These are phyloP conservation scores for Labrus mixtus DNA, from an alignment of 2,113 vertebrate species.

Conservation along the genomic window DNA sequence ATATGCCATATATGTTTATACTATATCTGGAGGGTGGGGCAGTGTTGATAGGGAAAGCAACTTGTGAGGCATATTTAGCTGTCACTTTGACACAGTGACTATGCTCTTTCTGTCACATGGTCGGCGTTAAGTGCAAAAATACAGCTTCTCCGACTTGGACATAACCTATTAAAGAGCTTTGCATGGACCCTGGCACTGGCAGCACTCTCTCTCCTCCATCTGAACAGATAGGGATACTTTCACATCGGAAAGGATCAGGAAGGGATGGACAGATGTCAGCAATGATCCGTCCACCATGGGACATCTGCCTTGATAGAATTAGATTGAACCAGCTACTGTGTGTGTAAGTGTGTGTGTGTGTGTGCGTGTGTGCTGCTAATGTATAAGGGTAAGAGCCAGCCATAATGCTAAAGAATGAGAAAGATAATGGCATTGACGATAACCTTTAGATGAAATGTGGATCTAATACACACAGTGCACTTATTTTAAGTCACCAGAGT, in stretches of 20 bases:
- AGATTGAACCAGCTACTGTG: conserved; percentile 54
- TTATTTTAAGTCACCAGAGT: conserved; percentile 36
- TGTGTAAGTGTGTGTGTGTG: conserved; percentile 10
- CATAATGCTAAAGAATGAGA: conserved; percentile 55
- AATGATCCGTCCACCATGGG: conserved; percentile 75
- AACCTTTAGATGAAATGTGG: conserved; percentile 67
- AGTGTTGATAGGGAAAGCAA: conserved; percentile 77
- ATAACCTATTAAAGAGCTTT: conserved; percentile 79
- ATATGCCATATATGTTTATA: conserved; percentile 25
- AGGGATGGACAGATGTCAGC: conserved; percentile 81
- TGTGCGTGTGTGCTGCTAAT: conserved; percentile 21
- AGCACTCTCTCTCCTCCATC: conserved; percentile 41
- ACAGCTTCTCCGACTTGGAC: conserved; percentile 57
- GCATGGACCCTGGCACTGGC: conserved; percentile 33
- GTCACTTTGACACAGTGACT: conserved; percentile 79
- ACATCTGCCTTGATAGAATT: conserved; percentile 76
- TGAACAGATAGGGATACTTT: conserved; percentile 61
- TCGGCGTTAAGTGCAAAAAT: conserved; percentile 74
- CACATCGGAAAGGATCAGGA: conserved; percentile 76
- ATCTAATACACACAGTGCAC: conserved; percentile 43
- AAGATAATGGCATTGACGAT: conserved; percentile 63
- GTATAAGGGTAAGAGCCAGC: conserved; percentile 7
- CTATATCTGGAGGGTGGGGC: conserved; percentile 49
- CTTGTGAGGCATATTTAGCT: conserved; percentile 76
- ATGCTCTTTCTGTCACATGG: conserved; percentile 72